Evolutionary conservation across 2,113 vertebrate species (phyloP).

Genomic region (Atlantisia rogersi): DNA sequence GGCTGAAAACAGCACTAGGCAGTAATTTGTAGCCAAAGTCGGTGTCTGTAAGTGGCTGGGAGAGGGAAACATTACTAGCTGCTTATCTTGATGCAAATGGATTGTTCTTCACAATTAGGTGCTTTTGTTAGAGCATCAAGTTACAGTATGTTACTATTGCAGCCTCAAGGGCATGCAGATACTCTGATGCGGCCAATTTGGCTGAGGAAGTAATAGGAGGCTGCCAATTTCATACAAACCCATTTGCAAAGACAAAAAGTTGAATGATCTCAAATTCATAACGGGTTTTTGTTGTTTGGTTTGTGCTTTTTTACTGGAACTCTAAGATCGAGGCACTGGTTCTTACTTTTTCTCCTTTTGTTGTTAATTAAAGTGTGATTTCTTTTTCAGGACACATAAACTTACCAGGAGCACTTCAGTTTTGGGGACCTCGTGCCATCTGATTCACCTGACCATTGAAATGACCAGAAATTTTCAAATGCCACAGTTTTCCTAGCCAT

Average conservation of each 20-base stretch:
- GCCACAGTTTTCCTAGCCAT: not conserved
- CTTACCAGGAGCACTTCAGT: not conserved
- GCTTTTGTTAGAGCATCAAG: slow-evolving; percentile 45
- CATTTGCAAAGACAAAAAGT: not conserved
- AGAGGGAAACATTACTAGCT: slow-evolving; percentile 49
- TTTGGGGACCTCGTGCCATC: not conserved
- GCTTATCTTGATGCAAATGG: slow-evolving; percentile 55
- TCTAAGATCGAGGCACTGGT: not conserved
- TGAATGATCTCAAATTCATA: not conserved
- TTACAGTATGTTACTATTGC: slow-evolving; percentile 2
- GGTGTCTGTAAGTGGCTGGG: not conserved
- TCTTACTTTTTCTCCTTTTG: not conserved
- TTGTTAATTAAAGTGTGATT: not conserved
- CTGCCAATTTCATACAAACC: slow-evolving; percentile 22
- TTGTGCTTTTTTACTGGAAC: not conserved
- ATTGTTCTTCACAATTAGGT: slow-evolving; percentile 48
- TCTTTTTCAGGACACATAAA: not conserved
- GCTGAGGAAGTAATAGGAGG: slow-evolving; percentile 1
- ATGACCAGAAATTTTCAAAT: not conserved
- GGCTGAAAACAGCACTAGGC: slow-evolving; percentile 25
- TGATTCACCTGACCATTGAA: not conserved
- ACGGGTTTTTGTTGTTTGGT: not conserved
- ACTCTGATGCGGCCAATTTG: slow-evolving; percentile 10
- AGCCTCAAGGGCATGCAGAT: slow-evolving; percentile 20
- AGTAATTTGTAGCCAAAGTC: slow-evolving; percentile 31